Evolutionary conservation across 2,888 invertebrate genomes (phyloP).

Genomic region (Synergus umbraculus): DNA sequence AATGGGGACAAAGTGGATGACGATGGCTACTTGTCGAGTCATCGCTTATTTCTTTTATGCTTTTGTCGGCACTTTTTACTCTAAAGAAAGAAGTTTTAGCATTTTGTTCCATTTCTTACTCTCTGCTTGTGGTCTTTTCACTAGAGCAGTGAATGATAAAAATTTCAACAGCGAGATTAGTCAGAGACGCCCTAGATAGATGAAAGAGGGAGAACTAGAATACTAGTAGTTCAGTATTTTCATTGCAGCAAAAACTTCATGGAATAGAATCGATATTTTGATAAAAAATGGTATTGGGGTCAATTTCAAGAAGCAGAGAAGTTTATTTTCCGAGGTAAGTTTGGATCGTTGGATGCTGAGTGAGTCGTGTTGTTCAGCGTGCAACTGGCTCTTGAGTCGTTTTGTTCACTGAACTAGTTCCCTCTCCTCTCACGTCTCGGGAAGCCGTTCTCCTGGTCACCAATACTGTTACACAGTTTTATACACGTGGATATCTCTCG

Average conservation of each 20-base stretch:
- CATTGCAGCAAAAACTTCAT: no score
- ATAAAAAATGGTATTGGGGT: background rate
- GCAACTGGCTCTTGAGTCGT: constrained; percentile 72
- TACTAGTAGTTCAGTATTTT: no score
- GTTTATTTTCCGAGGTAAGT: constrained; percentile 20
- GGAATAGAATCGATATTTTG: background rate
- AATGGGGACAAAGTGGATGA: background rate
- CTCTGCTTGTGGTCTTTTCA: background rate
- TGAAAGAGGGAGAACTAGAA: no score
- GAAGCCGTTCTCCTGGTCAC: constrained; percentile 56
- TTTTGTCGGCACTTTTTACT: background rate
- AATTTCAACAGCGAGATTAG: background rate
- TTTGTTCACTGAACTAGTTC: constrained; percentile 78
- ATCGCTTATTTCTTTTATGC: background rate
- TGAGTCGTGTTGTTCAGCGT: constrained; percentile 64
- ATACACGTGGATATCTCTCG: background rate
- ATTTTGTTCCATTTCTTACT: background rate
- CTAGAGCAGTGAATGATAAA: background rate
- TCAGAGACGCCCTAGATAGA: background rate
- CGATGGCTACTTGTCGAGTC: background rate
- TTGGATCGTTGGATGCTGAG: constrained; percentile 38
- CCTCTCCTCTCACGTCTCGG: constrained; percentile 66
- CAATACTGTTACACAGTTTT: constrained; percentile 48
- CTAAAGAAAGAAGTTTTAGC: background rate
- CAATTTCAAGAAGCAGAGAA: background rate